Conservation (phyloP, 1,140 invertebrate genomes). For the Helicoverpa zea region DNA sequence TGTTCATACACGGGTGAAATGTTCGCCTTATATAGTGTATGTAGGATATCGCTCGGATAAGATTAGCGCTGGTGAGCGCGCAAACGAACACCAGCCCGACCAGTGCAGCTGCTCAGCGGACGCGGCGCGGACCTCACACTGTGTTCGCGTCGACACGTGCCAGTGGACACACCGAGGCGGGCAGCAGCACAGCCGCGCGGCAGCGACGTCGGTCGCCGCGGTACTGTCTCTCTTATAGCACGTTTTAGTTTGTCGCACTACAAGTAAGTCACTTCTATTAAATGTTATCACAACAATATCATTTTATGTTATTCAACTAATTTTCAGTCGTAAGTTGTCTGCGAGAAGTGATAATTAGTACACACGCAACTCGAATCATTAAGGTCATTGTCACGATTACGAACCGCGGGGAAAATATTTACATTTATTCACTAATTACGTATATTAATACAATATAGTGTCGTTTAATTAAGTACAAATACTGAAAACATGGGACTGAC, state of each 20-base stretch:
- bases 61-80: not conserved
- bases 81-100: not conserved
- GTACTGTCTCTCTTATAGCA: no score
- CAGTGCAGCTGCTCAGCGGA: not conserved
- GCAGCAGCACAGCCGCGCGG: no score
- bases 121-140: not conserved
- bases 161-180: not conserved
- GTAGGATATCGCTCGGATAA: slow-evolving; percentile 20
- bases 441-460: not conserved
- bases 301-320: slow-evolving; percentile 1
- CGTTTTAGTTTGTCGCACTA: not conserved
- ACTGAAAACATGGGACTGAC: not conserved
- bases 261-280: not conserved
- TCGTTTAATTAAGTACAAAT: no score
- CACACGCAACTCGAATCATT: not conserved
- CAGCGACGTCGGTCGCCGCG: no score
- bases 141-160: not conserved
- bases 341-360: not conserved
- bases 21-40: not conserved
- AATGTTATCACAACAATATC: not conserved
- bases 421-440: not conserved
- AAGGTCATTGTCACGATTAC: slow-evolving; percentile 17
- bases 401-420: not conserved
- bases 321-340: not conserved
- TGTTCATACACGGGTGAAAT: not conserved